Evolutionary conservation across 2,888 invertebrate genomes (phyloP), one percentile per base, ranked within the genome.

Genomic region (Apotomis capreana): DNA sequence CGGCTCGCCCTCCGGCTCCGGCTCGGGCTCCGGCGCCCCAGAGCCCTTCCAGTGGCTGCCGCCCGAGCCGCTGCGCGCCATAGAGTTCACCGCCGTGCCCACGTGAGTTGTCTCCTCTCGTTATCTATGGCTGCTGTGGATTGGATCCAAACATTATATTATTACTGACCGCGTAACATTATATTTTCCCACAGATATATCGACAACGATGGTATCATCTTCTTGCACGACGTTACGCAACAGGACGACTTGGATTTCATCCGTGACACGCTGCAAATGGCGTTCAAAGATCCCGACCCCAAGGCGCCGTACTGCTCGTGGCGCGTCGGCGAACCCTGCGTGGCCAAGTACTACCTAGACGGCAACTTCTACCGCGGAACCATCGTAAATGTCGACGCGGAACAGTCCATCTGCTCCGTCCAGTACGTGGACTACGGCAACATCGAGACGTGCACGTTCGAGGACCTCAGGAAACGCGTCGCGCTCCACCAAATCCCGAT

Each of bases 341-440:
- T 95, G 15, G 95, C 94, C 0, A 88, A 88, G 74, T 96, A 94
- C 82, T 93, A 94, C 73, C 54, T 83, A 3, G 94, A 95, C 78
- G 85, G 92, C 0, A 83, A 85, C n/a, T 95, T 95, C 93, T 96
- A 96, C 84, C 91, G 97, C 44, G 96, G 94, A 4, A 85, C 44
- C 0, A 54, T 72, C 1, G 4, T 68, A 5, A 44, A 68, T 44
- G 72, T 72, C 12, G 6, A 68, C 58, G 36, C 52, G 4, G 68
- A 37, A 9, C 15, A 72, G 46, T 44, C 40, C 8, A 63, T 6
- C 26, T 72, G 72, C 40, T 52, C 57, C 0, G 61, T 72, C 37
- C 68, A 91, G 55, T 96, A 96, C 86, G 93, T 96, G 1, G 97
- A 97, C 87, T 97, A 95, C 80, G 97, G 97, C 0, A 96, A 96